A percentile compares a stretch with the other conserved stretches of the same genome.
Conservation (phyloP, 2,797 vertebrate species). For the Chelon labrosus region DNA sequence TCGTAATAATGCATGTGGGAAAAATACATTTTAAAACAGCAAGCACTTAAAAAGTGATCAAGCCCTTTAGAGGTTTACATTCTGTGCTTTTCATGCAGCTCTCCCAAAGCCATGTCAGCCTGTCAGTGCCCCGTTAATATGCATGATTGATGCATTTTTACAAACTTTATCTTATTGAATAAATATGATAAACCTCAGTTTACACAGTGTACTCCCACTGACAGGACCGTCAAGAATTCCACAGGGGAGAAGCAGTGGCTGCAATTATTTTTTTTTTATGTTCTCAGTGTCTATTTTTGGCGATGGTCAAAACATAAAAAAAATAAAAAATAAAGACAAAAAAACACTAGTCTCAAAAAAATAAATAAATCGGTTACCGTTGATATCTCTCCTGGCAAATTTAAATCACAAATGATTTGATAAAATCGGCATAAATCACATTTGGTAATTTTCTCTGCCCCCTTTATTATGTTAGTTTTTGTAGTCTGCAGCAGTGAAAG, state of each 20-base stretch:
- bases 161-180: constrained; percentile 13
- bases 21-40: too few species aligned
- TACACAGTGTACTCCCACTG: constrained; percentile 5
- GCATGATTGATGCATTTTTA: constrained; percentile 16
- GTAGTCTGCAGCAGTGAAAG: constrained; percentile 63
- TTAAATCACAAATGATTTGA: constrained; percentile 75
- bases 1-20: too few species aligned
- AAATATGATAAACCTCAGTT: constrained; percentile 34
- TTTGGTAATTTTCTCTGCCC: constrained; percentile 74
- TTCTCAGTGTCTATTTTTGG: constrained; percentile 32
- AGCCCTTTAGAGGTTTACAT: not conserved
- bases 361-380: constrained; percentile 60
- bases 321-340: constrained; percentile 25
- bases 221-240: constrained; percentile 13
- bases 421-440: constrained; percentile 79
- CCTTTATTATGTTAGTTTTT: constrained; percentile 72
- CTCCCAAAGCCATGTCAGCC: not conserved
- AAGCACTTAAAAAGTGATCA: not conserved
- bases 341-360: not conserved
- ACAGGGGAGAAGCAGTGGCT: constrained; percentile 17
- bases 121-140: constrained; percentile 35
- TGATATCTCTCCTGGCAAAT: constrained; percentile 76
- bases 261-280: constrained; percentile 12
- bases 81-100: constrained; percentile 7
- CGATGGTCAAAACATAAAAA: constrained; percentile 23